Base-by-base conservation (phyloP, 2,888 invertebrate genomes). In the Sminthurides aquaticus region DNA sequence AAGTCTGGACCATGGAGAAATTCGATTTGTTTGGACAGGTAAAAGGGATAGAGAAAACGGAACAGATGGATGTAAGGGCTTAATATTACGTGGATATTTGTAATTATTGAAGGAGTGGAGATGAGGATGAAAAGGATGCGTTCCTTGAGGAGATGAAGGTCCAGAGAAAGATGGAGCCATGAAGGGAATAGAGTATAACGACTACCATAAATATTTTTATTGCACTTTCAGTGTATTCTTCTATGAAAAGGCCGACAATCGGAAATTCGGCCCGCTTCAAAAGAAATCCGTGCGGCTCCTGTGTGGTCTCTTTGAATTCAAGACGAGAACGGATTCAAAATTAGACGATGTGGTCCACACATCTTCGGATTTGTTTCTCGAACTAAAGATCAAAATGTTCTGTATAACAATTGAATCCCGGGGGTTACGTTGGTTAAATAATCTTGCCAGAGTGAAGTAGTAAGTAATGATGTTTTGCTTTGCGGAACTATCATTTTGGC, bases 241-340 rank as follows among this genome's bases (percentile, higher is more conserved):
- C 8, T 22, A 22, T 26, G 49, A 61, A 54, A 59, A 57, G 28
- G 65, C 61, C 61, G 65, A 65, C 60, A 61, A 61, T 57, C 59
- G 48, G 56, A 65, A 65, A 65, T 65, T 65, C 61, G 65, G 65
- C 28, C 60, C 60, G 60, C 65, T 65, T 65, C 65, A 65, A 65
- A 65, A 54, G 62, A 56, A 60, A 49, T 26, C 48, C 34, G 60
- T 57, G 59, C 61, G 65, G 61, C 65, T 61, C 61, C 61, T 65
- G 65, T 65, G 65, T 65, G 65, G 65, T 65, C 65, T 64, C 8
- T n/a, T n/a, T 34, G 43, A 34, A 15, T 15, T 34, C 8, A 15
- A 15, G 43, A 34, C 15, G 43, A 11, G 15, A 15, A 11, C 43
- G 43, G 43, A 5, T 34, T 34, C 15, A 34, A 15, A 34, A 34